These are phyloP conservation scores for Rutpela maculata DNA, from an alignment of 2,888 invertebrate species.

Conservation along the genomic window DNA sequence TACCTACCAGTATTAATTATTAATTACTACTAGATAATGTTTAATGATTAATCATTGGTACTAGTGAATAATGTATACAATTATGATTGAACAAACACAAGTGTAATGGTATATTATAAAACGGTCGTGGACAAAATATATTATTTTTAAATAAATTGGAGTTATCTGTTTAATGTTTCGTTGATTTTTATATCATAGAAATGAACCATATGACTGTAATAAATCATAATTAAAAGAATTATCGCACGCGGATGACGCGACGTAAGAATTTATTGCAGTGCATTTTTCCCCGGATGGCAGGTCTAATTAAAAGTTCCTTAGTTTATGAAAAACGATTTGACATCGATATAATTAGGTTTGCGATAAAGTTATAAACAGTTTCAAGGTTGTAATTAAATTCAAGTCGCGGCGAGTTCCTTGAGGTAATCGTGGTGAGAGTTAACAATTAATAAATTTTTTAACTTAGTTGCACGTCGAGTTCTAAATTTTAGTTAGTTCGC, in stretches of 20 bases:
- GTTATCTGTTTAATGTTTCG: no score
- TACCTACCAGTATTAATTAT: no score
- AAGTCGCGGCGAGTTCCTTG: constrained; percentile 2
- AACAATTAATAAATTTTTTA: background rate
- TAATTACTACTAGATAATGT: no score
- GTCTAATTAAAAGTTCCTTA: constrained; percentile 31
- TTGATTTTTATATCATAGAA: no score
- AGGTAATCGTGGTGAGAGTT: background rate
- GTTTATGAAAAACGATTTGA: constrained; percentile 13
- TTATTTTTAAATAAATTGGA: no score
- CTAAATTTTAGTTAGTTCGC: background rate
- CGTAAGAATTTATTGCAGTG: constrained; percentile 28
- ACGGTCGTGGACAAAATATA: no score
- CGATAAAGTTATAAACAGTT: constrained; percentile 19
- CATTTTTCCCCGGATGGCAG: constrained; percentile 23
- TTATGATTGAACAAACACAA: no score
- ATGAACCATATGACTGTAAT: constrained; percentile 21
- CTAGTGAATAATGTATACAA: no score
- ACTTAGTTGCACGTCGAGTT: background rate
- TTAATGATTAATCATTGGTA: no score
- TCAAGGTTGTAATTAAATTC: constrained; percentile 6
- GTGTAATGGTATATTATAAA: no score
- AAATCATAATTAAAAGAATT: constrained; percentile 25
- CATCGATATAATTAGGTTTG: constrained; percentile 22
- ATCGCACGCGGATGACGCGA: constrained; percentile 22